These are phyloP conservation scores for Clamator glandarius DNA, from an alignment of 2,797 vertebrate genomes.

Conservation along the genomic window DNA sequence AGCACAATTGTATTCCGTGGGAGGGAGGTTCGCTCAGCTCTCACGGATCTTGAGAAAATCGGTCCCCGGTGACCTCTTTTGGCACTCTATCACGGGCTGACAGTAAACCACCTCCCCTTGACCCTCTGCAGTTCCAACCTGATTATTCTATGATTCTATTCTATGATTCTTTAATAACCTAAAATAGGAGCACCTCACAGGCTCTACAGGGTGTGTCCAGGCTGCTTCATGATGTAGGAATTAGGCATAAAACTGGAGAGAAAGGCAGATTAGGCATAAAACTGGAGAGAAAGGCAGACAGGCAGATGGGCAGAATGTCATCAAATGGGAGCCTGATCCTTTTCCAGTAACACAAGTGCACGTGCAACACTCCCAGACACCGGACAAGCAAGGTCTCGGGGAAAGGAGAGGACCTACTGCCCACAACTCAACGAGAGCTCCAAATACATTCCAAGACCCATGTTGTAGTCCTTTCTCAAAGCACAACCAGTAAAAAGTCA, in stretches of 20 bases:
- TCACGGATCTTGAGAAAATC: not conserved
- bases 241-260: not conserved
- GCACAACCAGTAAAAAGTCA: not conserved
- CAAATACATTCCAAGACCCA: not conserved
- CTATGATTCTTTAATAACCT: not conserved
- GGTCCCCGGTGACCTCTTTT: not conserved
- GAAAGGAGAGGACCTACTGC: not conserved
- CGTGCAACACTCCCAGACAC: rapidly evolving
- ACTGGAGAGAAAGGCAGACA: not conserved
- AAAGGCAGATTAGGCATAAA: not conserved
- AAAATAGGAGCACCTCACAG: not conserved
- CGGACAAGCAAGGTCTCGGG: rapidly evolving
- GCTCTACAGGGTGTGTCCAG: not conserved
- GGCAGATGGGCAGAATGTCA: not conserved
- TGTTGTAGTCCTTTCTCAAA: not conserved
- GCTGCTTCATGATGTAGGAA: not conserved
- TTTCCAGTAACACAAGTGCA: not conserved
- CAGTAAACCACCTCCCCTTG: not conserved
- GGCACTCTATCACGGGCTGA: not conserved
- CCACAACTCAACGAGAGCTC: not conserved
- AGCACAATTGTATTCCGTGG: not conserved
- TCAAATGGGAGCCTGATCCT: not conserved
- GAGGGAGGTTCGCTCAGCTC: not conserved
- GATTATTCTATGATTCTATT: no score
- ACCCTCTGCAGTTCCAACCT: not conserved